phyloP scores from a whole-genome alignment of 1,140 invertebrate species.

The Drosophila erecta region DNA sequence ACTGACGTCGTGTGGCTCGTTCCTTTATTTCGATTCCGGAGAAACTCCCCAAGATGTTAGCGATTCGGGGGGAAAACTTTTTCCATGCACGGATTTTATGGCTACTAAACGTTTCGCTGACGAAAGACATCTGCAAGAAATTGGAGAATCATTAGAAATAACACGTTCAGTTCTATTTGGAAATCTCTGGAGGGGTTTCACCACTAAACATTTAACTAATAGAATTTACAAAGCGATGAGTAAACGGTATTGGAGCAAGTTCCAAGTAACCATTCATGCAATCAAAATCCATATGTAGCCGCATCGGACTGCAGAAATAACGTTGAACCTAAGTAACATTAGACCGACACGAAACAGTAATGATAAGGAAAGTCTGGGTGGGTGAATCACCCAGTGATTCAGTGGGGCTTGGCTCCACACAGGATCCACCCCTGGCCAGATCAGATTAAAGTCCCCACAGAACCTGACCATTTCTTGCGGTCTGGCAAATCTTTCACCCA shows the following conservation, averaged over 20 bases:
- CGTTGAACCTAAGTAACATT: background rate
- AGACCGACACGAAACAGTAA: background rate
- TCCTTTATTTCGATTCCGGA: background rate
- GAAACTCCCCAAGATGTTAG: slow-evolving; percentile 3
- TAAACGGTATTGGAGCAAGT: background rate
- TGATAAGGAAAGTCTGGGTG: slow-evolving; percentile 12
- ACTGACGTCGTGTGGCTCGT: slow-evolving; percentile 9
- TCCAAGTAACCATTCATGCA: background rate
- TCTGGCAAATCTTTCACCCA: background rate
- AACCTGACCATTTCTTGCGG: slow-evolving; percentile 11
- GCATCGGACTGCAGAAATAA: background rate
- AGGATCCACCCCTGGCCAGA: background rate
- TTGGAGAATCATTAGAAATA: too few relatives aligned
- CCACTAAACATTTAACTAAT: too few relatives aligned
- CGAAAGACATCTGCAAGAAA: too few relatives aligned
- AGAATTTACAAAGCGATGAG: background rate
- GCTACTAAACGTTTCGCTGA: background rate
- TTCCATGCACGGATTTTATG: background rate
- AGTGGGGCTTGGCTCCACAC: background rate
- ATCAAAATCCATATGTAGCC: background rate
- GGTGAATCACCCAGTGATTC: slow-evolving; percentile 14
- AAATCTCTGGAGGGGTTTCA: too few relatives aligned
- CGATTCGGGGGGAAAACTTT: background rate
- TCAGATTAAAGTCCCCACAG: background rate
- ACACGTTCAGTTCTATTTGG: too few relatives aligned